phyloP scores from a whole-genome alignment of 2,797 vertebrate species.

The Microctenopoma stevenorrisi region DNA sequence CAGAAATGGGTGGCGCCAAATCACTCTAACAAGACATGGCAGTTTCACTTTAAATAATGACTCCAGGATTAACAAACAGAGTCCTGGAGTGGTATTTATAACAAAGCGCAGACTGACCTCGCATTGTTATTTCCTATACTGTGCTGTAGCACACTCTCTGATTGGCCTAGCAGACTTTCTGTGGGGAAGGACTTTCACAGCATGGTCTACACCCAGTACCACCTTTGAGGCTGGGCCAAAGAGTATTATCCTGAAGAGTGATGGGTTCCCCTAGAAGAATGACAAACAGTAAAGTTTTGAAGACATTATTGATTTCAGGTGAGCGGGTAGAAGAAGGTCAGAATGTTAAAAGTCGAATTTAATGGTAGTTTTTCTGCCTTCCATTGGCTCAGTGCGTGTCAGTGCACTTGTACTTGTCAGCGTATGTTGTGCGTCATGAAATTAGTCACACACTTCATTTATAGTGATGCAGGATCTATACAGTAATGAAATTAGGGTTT shows the following conservation, averaged over 20 bases:
- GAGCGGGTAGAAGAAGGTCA: slow-evolving; percentile 8
- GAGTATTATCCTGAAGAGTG: slow-evolving; percentile 22
- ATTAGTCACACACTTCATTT: slow-evolving; percentile 1
- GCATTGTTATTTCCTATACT: slow-evolving; percentile 55
- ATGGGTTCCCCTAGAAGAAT: slow-evolving; percentile 16
- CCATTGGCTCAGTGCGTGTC: neutral
- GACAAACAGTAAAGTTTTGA: slow-evolving; percentile 19
- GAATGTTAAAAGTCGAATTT: slow-evolving; percentile 1
- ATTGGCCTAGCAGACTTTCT: slow-evolving; percentile 66
- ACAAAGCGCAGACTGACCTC: slow-evolving; percentile 45
- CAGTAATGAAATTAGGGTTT: neutral
- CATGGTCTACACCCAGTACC: slow-evolving; percentile 29
- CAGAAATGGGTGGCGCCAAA: slow-evolving; percentile 63
- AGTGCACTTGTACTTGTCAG: neutral
- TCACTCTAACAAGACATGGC: slow-evolving; percentile 77
- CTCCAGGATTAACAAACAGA: slow-evolving; percentile 73
- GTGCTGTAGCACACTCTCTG: slow-evolving; percentile 47
- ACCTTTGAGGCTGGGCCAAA: slow-evolving; percentile 28
- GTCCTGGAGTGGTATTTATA: slow-evolving; percentile 72
- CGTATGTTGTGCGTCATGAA: slow-evolving; percentile 3
- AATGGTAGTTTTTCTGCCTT: slow-evolving; percentile 11
- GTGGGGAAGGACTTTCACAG: slow-evolving; percentile 47
- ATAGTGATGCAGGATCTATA: slow-evolving; percentile 11
- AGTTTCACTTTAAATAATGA: slow-evolving; percentile 78
- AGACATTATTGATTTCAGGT: slow-evolving; percentile 24